Percentiles rank a stretch among this genome's conserved stretches.
Evolutionary conservation across 2,797 vertebrate genomes (phyloP).

Genomic region (Scomberomorus guttatus): DNA sequence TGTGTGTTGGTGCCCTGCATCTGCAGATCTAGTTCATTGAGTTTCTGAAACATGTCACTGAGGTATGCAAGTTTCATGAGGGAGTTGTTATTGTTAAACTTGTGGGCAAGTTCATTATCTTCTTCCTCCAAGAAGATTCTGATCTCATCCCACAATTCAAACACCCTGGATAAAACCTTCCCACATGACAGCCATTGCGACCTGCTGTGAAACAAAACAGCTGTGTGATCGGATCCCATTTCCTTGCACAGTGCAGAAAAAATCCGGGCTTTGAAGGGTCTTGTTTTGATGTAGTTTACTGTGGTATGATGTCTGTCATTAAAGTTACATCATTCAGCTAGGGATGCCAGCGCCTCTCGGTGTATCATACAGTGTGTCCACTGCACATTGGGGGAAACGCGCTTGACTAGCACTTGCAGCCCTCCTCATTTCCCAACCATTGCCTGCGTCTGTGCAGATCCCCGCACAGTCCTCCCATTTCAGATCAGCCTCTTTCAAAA

Average conservation of each 20-base stretch:
- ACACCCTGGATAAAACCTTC: not conserved
- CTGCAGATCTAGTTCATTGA: slow-evolving; percentile 41
- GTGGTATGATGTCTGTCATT: not conserved
- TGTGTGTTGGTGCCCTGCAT: slow-evolving; percentile 34
- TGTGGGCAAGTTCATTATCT: too few relatives aligned
- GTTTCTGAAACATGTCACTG: slow-evolving; percentile 49
- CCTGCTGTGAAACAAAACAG: slow-evolving; percentile 3
- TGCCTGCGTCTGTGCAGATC: too few relatives aligned
- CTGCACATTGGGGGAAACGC: too few relatives aligned
- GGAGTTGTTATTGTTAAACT: slow-evolving; percentile 1
- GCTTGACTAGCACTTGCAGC: too few relatives aligned
- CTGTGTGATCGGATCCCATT: too few relatives aligned
- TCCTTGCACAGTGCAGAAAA: not conserved
- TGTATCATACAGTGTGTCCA: too few relatives aligned
- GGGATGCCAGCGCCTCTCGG: not conserved
- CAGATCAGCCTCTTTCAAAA: not conserved
- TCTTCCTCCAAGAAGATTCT: too few relatives aligned
- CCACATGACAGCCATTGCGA: slow-evolving; percentile 8
- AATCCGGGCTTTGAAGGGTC: not conserved
- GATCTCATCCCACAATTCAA: too few relatives aligned
- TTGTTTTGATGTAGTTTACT: too few relatives aligned
- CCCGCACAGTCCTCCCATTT: too few relatives aligned
- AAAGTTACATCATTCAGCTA: not conserved
- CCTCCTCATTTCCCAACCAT: too few relatives aligned
- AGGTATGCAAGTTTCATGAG: slow-evolving; percentile 44